Percentiles rank a stretch among this genome's conserved stretches.
phyloP scores from a whole-genome alignment of 2,888 invertebrate genomes.

The Drosophila melanocephala region DNA sequence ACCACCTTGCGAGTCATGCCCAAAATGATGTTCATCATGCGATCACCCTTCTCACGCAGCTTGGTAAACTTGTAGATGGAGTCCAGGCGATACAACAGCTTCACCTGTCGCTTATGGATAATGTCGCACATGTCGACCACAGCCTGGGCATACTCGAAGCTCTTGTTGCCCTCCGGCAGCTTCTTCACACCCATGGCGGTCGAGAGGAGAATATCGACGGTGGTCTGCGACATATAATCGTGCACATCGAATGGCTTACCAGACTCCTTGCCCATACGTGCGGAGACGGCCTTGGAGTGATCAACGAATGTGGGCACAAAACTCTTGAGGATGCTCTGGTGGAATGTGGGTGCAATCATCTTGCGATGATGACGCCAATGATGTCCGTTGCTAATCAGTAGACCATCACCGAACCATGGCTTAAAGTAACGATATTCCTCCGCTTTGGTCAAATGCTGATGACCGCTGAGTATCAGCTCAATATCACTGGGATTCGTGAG shows the following conservation, averaged over 20 bases:
- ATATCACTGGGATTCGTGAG: slow-evolving; percentile 90
- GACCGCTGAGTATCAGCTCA: slow-evolving; percentile 91
- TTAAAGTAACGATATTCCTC: slow-evolving; percentile 91
- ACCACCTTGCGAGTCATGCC: slow-evolving; percentile 91
- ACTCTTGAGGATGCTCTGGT: slow-evolving; percentile 92
- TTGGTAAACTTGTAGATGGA: slow-evolving; percentile 90
- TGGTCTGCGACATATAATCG: slow-evolving; percentile 92
- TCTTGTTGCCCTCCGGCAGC: slow-evolving; percentile 89
- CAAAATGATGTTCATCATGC: slow-evolving; percentile 90
- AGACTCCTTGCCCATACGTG: slow-evolving; percentile 88
- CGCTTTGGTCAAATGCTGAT: slow-evolving; percentile 91
- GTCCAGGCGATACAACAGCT: slow-evolving; percentile 90
- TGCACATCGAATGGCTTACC: slow-evolving; percentile 91
- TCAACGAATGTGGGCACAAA: slow-evolving; percentile 92
- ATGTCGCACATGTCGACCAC: slow-evolving; percentile 95
- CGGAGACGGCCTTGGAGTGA: slow-evolving; percentile 90
- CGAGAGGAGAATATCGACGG: slow-evolving; percentile 92
- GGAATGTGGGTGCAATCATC: slow-evolving; percentile 94
- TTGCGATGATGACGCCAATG: slow-evolving; percentile 93
- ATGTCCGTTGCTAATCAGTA: slow-evolving; percentile 91
- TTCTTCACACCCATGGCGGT: slow-evolving; percentile 94
- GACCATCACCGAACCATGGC: slow-evolving; percentile 92
- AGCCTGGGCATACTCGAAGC: slow-evolving; percentile 93
- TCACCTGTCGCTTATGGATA: slow-evolving; percentile 91
- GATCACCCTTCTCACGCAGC: slow-evolving; percentile 89